Evolutionary conservation across 2,797 vertebrate species (phyloP).

Genomic region (Pseudomugil gertrudae): DNA sequence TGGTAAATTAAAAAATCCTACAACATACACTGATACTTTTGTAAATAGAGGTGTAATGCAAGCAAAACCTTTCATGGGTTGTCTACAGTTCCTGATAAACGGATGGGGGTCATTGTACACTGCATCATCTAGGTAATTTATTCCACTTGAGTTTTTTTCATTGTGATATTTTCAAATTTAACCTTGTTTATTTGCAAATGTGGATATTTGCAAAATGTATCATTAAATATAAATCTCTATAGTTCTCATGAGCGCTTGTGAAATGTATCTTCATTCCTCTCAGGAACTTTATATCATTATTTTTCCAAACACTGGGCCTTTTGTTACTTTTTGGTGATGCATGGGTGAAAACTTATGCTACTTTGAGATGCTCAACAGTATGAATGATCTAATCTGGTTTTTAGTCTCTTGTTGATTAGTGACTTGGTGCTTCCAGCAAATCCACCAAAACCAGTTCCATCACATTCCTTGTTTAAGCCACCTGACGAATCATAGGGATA

Average conservation of each 20-base stretch:
- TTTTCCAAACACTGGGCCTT: background rate
- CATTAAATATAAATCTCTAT: constrained; percentile 8
- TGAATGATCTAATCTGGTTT: constrained; percentile 9
- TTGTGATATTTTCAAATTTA: background rate
- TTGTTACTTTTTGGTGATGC: constrained; percentile 6
- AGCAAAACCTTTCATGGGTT: background rate
- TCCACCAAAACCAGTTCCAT: background rate
- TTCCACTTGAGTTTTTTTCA: background rate
- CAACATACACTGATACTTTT: background rate
- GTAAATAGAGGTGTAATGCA: background rate
- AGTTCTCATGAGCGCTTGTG: constrained; percentile 22
- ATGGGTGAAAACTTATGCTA: constrained; percentile 13
- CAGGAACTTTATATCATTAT: constrained; percentile 20
- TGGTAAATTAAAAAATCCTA: constrained; percentile 6
- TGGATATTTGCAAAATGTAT: background rate
- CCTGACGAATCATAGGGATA: background rate
- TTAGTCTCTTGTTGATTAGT: constrained; percentile 17
- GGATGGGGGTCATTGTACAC: background rate
- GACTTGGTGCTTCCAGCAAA: background rate
- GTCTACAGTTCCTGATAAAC: background rate
- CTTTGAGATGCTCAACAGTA: background rate
- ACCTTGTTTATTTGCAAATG: background rate
- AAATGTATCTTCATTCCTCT: constrained; percentile 17
- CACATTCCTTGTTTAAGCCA: background rate
- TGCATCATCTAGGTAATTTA: too few relatives aligned